Evolutionary conservation across 2,113 vertebrate genomes (phyloP).

Genomic region (Chionomys nivalis): DNA sequence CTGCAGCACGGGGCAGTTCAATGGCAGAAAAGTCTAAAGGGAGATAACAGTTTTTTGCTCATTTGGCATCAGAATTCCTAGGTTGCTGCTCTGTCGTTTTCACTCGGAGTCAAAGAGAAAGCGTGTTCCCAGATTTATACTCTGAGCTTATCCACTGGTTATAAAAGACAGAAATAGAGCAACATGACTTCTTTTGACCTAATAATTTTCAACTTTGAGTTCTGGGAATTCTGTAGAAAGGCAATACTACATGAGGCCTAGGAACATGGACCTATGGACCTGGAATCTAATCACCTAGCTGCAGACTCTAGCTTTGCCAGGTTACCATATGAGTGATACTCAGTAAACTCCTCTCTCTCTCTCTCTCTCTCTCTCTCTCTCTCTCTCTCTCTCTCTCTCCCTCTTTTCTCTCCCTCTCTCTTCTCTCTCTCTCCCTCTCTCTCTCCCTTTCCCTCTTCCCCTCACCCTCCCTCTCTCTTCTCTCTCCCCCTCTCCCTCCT

Average conservation of each 20-base stretch:
- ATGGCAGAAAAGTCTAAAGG: not conserved
- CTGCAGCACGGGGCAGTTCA: not conserved
- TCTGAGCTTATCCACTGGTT: not conserved
- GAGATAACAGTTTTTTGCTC: not conserved
- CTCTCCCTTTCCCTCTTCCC: too few relatives aligned
- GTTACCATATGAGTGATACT: not conserved
- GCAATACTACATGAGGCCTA: not conserved
- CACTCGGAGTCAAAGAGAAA: slow-evolving; percentile 2
- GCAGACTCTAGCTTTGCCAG: not conserved
- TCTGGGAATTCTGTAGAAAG: not conserved
- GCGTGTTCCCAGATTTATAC: not conserved
- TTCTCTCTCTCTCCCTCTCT: not conserved
- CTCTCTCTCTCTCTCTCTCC: too few relatives aligned
- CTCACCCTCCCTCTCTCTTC: not conserved
- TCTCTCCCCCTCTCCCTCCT: not conserved
- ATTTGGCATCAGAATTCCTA: not conserved
- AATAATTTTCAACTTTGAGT: not conserved
- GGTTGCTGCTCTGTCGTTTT: not conserved
- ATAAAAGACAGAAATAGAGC: not conserved
- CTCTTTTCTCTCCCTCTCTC: not conserved
- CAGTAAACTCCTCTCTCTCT: not conserved
- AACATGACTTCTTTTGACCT: not conserved
- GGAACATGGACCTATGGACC: not conserved
- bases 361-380: not conserved
- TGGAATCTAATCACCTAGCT: not conserved